Conservation (phyloP, 23 tunicate species). For the Oikopleura albicans region DNA sequence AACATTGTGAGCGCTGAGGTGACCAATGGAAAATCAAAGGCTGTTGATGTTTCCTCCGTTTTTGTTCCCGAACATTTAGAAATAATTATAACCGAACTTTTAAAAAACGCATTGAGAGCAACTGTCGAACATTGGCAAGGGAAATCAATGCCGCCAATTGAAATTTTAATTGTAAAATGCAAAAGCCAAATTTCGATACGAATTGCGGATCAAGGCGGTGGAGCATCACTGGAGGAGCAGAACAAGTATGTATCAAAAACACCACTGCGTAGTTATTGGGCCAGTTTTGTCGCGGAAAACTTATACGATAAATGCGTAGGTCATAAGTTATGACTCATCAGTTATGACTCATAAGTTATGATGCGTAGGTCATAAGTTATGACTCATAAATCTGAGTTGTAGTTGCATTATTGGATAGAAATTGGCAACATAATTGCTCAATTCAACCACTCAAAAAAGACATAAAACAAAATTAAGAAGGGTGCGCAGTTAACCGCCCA, state of each 20-base stretch:
- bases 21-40: not conserved
- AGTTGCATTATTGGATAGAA: no score
- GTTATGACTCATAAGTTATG: no score
- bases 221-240: not conserved
- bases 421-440: no score
- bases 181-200: not conserved
- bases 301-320: no score
- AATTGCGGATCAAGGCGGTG: not conserved
- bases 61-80: not conserved
- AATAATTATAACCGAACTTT: not conserved
- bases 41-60: not conserved
- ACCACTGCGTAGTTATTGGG: no score
- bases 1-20: not conserved
- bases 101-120: not conserved
- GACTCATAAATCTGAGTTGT: no score
- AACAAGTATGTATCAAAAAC: not conserved
- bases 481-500: no score
- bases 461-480: no score
- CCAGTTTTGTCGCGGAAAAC: no score
- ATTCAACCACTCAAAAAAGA: no score
- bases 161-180: not conserved
- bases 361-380: no score
- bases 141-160: not conserved
- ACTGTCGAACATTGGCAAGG: not conserved
- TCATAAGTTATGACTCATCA: no score